Conservation (phyloP, 2,797 vertebrate genomes). For the Tangara arthus region DNA sequence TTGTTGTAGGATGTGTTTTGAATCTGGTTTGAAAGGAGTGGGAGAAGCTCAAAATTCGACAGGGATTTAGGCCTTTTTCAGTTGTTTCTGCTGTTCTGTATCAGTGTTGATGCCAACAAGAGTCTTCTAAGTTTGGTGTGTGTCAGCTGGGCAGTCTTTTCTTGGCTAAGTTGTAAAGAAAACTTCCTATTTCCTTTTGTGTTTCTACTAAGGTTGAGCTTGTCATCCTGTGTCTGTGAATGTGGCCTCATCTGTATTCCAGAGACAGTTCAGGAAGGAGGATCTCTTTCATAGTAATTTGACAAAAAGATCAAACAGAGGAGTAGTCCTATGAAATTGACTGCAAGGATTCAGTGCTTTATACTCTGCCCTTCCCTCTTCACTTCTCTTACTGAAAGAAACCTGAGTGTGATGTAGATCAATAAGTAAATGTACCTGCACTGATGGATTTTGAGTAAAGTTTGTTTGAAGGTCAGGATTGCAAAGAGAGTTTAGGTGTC, state of each 20-base stretch:
- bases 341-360: not conserved
- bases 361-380: not conserved
- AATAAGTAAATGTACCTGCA: not conserved
- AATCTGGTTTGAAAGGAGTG: not conserved
- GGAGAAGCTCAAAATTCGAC: not conserved
- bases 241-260: not conserved
- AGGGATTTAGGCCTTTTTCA: not conserved
- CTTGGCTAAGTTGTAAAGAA: constrained; percentile 20
- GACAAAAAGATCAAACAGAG: not conserved
- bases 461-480: not conserved
- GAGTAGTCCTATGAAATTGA: not conserved
- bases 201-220: not conserved
- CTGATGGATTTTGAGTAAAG: not conserved
- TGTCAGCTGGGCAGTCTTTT: not conserved
- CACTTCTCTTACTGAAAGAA: not conserved
- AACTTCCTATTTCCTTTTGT: constrained; percentile 22
- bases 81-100: not conserved
- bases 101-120: not conserved
- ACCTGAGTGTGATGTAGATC: not conserved
- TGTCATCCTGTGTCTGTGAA: not conserved
- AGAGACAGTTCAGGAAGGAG: not conserved
- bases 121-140: not conserved
- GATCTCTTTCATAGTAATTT: not conserved
- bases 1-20: not conserved
- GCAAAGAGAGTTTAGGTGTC: not conserved